Percentiles rank a stretch among this genome's conserved stretches.
phyloP scores from a whole-genome alignment of 2,797 vertebrate species.

The Hapalemur alaotrensis region DNA sequence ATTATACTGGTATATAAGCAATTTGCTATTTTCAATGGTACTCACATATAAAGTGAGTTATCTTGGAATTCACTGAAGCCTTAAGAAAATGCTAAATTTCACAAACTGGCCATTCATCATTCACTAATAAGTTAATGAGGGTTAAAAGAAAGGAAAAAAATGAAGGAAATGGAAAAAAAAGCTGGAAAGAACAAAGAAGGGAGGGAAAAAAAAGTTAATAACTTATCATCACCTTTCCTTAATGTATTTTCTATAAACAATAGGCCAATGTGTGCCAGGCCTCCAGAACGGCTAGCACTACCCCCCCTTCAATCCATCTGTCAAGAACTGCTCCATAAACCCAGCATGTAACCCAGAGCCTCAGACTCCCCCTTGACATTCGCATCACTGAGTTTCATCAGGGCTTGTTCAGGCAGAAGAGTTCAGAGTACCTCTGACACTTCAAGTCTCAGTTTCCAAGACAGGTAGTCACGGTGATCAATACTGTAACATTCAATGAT shows the following conservation, averaged over 20 bases:
- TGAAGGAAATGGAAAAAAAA: neutral
- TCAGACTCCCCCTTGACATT: slow-evolving; percentile 55
- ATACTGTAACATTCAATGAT: slow-evolving; percentile 71
- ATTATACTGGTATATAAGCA: slow-evolving; percentile 46
- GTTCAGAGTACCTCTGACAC: slow-evolving; percentile 67
- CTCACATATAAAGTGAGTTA: slow-evolving; percentile 34
- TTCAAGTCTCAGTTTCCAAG: slow-evolving; percentile 63
- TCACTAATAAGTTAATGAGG: slow-evolving; percentile 30
- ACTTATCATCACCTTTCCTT: slow-evolving; percentile 5
- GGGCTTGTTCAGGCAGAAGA: slow-evolving; percentile 61
- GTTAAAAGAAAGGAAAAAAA: neutral
- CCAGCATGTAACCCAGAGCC: neutral
- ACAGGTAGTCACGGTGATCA: slow-evolving; percentile 73
- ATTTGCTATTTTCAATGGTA: neutral
- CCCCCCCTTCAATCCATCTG: slow-evolving; percentile 14
- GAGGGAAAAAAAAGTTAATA: neutral
- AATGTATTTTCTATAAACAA: slow-evolving; percentile 16
- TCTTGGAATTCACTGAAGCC: slow-evolving; percentile 20
- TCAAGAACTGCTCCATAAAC: neutral
- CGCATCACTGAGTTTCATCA: slow-evolving; percentile 56
- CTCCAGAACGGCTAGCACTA: neutral
- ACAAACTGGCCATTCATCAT: slow-evolving; percentile 9
- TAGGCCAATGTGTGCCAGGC: neutral
- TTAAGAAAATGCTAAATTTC: slow-evolving; percentile 44
- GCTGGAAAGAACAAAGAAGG: neutral